Base-by-base conservation (phyloP, 2,888 invertebrate species). In the Folsomia candida region DNA sequence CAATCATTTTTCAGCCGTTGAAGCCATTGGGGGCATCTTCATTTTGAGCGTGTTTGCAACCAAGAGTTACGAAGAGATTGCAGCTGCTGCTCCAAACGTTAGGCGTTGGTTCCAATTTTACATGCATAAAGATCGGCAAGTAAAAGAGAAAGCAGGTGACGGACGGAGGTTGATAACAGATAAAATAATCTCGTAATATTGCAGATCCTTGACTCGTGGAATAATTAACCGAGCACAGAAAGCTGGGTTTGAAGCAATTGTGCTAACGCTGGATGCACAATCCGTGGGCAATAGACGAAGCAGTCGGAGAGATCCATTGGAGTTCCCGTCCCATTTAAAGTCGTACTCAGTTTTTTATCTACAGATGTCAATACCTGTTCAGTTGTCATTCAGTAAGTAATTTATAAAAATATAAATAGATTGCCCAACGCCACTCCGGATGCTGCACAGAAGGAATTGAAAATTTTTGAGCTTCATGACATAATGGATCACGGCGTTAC, bases 61-160 rank as follows among this genome's bases (percentile, higher is more conserved):
- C 0, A 89, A 89, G 78, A 93, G 93, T 60, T 88, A 96, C 67
- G 96, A 96, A 84, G 93, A 96, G 82, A 89, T 96, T 1, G 91
- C 93, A 0, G 82, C 85, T 71, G 90, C 89, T 0, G 90, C 91
- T 0, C 93, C 94, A 0, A 83, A 88, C n/a, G 14, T 14, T 47
- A 84, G 88, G 22, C 92, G 92, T 82, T 96, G 94, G 94, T 93
- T 94, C 82, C 95, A 97, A 83, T 86, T 97, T 0, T 97, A 96
- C 82, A 90, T 97, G 78, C 94, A 93, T 82, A 90, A 87, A 72
- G 90, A 94, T 82, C 88, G 91, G 90, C n/a, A n/a, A n/a, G n/a
- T n/a, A n/a, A n/a, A n/a, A n/a, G n/a, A n/a, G n/a, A n/a, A n/a
- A n/a, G n/a, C n/a, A n/a, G n/a, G n/a, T n/a, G n/a, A n/a, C n/a